Evolutionary conservation across 53 echinoderm and acorn worm genomes (phyloP), one percentile per base, ranked within the genome.

Genomic region (Luidia sarsii): DNA sequence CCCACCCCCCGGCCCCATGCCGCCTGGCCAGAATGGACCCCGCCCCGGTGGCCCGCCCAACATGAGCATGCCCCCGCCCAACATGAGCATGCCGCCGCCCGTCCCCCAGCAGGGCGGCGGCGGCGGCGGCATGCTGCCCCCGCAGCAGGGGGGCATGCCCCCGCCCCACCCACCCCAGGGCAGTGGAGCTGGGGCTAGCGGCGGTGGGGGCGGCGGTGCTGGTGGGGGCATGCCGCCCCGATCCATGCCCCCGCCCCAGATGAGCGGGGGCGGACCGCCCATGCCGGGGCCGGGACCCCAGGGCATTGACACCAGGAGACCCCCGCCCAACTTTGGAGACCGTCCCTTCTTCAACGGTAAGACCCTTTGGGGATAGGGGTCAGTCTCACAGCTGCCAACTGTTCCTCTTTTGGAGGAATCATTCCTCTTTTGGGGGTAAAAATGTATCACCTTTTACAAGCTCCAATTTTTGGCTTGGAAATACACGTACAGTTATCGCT

Each of bases 61-160:
- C 23, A 75, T 77, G 83, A 57, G 66, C 34, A 75, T 77, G 33
- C 89, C 85, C 36, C 91, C 91, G 8, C 91, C 91, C 48, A 73
- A 67, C 15, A 80, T 86, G 71, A 85, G 80, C 59, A 77, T 83
- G 83, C 89, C 89, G 10, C 80, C 86, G 14, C 74, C 74, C 32
- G 73, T 83, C 61, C 67, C 83, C 83, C 75, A 83, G 60, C 75
- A 77, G 54, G 83, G 83, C 23, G 66, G 66, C 20, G 80, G 80
- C n/a, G 70, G 61, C 68, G 82, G 65, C 48, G 74, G 79, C 63
- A 80, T 68, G 45, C 80, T 80, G 32, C 87, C 87, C 34, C 73
- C 73, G 15, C 85, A 73, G 5, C 72, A 61, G 80, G 79, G 57
- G 50, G 75, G 80, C 70, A 81, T 51, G 90, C 85, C 45, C 80